Percentiles rank a stretch among this genome's conserved stretches.
phyloP scores from a whole-genome alignment of 2,113 vertebrate species.

The Caretta caretta region DNA sequence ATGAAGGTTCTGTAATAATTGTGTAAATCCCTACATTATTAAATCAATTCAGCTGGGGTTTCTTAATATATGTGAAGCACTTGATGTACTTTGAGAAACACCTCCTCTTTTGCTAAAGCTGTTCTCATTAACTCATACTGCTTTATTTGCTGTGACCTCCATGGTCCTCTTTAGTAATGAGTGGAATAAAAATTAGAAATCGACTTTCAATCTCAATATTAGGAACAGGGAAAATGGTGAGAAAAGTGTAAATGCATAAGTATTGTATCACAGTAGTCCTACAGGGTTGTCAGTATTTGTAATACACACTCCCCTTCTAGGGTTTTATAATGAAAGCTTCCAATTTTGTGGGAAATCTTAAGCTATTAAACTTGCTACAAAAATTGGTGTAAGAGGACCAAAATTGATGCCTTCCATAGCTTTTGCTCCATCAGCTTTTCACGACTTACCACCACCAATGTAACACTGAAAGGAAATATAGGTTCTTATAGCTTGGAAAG shows the following conservation, averaged over 20 bases:
- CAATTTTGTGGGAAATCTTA: background rate
- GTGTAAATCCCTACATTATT: slow-evolving; percentile 92
- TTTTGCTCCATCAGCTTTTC: slow-evolving; percentile 19
- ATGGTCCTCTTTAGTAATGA: slow-evolving; percentile 82
- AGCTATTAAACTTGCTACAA: background rate
- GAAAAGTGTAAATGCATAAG: slow-evolving; percentile 49
- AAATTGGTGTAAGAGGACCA: slow-evolving; percentile 1
- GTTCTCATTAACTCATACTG: slow-evolving; percentile 85
- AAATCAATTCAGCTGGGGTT: slow-evolving; percentile 86
- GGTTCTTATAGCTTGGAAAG: background rate
- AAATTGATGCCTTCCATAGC: background rate
- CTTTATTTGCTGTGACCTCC: slow-evolving; percentile 86
- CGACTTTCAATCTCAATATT: slow-evolving; percentile 65
- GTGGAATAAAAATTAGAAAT: slow-evolving; percentile 82
- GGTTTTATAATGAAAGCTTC: slow-evolving; percentile 38
- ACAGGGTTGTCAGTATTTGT: slow-evolving; percentile 31
- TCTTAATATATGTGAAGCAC: slow-evolving; percentile 87
- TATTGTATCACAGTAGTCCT: background rate
- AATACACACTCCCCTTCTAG: background rate
- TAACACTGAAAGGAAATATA: slow-evolving; percentile 13
- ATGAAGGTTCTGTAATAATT: slow-evolving; percentile 89
- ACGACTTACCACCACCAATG: background rate
- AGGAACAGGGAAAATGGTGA: slow-evolving; percentile 52
- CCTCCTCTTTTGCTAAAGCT: slow-evolving; percentile 83
- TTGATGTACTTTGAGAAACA: slow-evolving; percentile 83